Conservation (phyloP, 2,888 invertebrate species). For the Chelonus formosanus region DNA sequence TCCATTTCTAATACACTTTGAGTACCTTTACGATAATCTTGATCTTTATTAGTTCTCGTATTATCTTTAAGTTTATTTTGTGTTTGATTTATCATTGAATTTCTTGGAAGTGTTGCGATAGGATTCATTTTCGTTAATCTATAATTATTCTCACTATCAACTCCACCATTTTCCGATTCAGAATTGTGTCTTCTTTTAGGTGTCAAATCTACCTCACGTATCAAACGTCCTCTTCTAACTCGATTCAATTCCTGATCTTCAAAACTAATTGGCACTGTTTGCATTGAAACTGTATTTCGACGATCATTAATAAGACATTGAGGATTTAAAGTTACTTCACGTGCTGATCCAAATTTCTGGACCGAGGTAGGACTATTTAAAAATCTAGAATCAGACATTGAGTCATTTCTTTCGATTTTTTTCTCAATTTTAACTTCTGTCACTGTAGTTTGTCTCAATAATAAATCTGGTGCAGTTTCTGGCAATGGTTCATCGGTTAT, state of each 20-base stretch:
- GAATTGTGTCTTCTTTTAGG: conserved; percentile 59
- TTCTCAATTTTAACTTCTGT: conserved; percentile 60
- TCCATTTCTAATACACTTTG: conserved; percentile 61
- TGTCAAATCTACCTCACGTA: conserved; percentile 34
- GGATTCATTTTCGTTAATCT: conserved; percentile 52
- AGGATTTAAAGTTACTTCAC: conserved; percentile 60
- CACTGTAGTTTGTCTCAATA: conserved; percentile 57
- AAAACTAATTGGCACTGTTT: conserved; percentile 54
- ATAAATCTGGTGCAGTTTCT: conserved; percentile 55
- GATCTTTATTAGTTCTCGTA: conserved; percentile 53
- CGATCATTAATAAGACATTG: conserved; percentile 56
- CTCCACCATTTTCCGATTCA: conserved; percentile 58
- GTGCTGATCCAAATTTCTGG: conserved; percentile 54
- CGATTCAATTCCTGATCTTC: conserved; percentile 46
- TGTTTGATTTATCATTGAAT: conserved; percentile 45
- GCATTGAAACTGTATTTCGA: conserved; percentile 60
- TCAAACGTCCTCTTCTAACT: conserved; percentile 28
- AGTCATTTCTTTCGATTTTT: conserved; percentile 46
- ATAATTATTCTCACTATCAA: conserved; percentile 44
- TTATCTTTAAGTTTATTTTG: conserved; percentile 49
- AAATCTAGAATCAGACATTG: not conserved
- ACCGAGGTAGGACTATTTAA: conserved; percentile 28
- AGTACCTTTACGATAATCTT: conserved; percentile 49
- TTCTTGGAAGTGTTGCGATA: conserved; percentile 59
- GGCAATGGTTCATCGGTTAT: conserved; percentile 58